Evolutionary conservation across 2,113 vertebrate genomes (phyloP).

Genomic region (Anolis sagrei): DNA sequence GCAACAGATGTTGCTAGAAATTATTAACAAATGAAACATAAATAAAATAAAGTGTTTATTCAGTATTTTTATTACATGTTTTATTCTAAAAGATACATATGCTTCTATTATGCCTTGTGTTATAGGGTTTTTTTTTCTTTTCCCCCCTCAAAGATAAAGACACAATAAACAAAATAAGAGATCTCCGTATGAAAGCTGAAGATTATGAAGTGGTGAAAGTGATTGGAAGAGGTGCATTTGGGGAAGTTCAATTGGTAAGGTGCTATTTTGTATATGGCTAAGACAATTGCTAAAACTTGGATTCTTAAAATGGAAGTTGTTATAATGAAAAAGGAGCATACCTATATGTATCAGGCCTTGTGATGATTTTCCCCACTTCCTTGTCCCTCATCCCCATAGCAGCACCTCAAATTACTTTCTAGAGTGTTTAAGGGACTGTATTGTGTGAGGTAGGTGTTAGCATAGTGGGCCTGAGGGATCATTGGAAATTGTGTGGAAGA

Average conservation of each 20-base stretch:
- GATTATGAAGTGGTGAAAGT: slow-evolving; percentile 99
- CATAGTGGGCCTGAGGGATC: not conserved
- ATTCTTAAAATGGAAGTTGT: not conserved
- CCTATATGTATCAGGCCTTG: not conserved
- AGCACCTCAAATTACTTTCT: not conserved
- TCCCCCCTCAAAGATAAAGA: slow-evolving; percentile 88
- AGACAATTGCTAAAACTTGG: not conserved
- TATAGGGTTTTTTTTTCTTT: slow-evolving; percentile 45
- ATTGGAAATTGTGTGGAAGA: not conserved
- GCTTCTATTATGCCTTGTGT: slow-evolving; percentile 26
- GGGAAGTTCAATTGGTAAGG: slow-evolving; percentile 97
- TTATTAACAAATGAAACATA: not conserved
- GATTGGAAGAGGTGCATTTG: slow-evolving; percentile 97
- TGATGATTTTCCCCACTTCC: not conserved
- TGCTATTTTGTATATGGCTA: slow-evolving; percentile 26
- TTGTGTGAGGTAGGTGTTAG: not conserved
- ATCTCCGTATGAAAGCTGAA: slow-evolving; percentile 97
- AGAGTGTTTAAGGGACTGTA: not conserved
- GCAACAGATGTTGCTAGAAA: slow-evolving; percentile 1
- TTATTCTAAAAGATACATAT: not conserved
- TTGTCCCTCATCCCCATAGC: not conserved
- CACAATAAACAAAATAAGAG: slow-evolving; percentile 95
- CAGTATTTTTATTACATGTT: not conserved
- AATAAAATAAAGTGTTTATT: not conserved
- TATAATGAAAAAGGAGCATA: not conserved